Evolutionary conservation across 23 tunicate species (phyloP).

Genomic region (Ciona savignyi): DNA sequence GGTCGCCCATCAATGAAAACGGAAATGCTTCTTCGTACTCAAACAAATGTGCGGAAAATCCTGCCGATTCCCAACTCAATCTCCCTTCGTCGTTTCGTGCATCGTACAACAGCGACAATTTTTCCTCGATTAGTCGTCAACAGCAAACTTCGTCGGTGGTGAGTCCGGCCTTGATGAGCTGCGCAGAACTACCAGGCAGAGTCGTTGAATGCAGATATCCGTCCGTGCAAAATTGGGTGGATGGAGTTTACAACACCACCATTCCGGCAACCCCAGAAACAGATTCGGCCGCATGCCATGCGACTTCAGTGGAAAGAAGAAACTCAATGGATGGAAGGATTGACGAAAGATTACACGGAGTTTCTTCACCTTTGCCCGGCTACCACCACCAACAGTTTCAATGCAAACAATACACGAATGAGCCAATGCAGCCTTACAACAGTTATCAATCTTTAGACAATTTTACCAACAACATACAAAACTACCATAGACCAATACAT

Average conservation of each 20-base stretch:
- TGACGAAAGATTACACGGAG: neutral
- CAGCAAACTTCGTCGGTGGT: neutral
- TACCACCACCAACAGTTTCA: neutral
- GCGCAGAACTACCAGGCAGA: neutral
- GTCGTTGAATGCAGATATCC: neutral
- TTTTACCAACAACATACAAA: neutral
- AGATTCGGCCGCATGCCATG: constrained; percentile 4
- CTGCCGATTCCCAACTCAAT: neutral
- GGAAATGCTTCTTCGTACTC: neutral
- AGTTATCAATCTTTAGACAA: neutral
- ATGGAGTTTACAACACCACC: neutral
- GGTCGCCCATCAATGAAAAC: constrained; percentile 9
- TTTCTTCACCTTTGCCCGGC: neutral
- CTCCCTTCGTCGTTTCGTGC: neutral
- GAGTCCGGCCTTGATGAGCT: constrained; percentile 4
- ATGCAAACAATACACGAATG: neutral
- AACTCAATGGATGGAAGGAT: constrained; percentile 1
- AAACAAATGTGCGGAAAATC: neutral
- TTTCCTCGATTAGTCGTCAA: neutral
- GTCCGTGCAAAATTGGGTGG: neutral
- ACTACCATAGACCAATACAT: neutral
- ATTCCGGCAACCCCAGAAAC: constrained; percentile 3
- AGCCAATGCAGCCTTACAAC: neutral
- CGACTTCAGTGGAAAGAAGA: neutral
- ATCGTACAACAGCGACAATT: neutral